Percentiles rank a stretch among this genome's conserved stretches.
phyloP scores from a whole-genome alignment of 2,888 invertebrate species.

The Mythimna impura region DNA sequence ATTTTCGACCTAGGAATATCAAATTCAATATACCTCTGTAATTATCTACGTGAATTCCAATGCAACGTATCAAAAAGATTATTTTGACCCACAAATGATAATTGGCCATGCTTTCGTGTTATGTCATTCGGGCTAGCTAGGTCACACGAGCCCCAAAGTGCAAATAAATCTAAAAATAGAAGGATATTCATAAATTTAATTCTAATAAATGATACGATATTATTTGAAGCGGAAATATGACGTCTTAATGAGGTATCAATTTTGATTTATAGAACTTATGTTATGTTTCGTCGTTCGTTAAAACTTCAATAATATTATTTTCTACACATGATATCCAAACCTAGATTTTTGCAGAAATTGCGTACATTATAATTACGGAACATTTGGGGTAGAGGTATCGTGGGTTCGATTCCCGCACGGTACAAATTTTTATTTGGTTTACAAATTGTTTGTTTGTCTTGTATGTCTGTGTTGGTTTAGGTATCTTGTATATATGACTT shows the following conservation, averaged over 20 bases:
- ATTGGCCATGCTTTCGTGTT: conserved; percentile 15
- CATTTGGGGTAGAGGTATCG: no score
- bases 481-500: no score
- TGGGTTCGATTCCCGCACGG: no score
- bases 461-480: no score
- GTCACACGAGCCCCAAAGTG: neutral
- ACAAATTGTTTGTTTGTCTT: no score
- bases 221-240: neutral
- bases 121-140: neutral
- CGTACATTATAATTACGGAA: no score
- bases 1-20: conserved; percentile 18
- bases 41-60: neutral
- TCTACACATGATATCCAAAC: neutral
- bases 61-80: neutral
- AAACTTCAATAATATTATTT: neutral
- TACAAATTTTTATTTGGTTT: no score
- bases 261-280: neutral
- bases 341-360: no score
- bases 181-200: neutral
- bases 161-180: conserved; percentile 12
- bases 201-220: neutral
- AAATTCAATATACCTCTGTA: neutral
- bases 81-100: conserved; percentile 27
- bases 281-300: neutral
- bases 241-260: neutral